Percentiles rank a stretch among this genome's conserved stretches.
These are phyloP conservation scores for Cecropterus lyciades DNA, from an alignment of 1,140 invertebrate genomes.

Conservation along the genomic window DNA sequence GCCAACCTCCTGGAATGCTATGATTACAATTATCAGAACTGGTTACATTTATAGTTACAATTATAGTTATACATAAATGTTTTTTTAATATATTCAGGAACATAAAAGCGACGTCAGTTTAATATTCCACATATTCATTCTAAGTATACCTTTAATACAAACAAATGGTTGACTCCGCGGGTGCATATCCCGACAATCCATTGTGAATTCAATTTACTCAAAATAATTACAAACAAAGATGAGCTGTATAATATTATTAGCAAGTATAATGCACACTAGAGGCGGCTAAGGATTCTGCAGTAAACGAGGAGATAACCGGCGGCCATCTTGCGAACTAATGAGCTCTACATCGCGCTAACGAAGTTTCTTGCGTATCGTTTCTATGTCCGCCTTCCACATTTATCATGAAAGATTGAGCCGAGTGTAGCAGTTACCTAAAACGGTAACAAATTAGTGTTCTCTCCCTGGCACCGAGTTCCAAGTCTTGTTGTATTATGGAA, in stretches of 20 bases:
- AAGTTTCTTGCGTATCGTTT: slow-evolving; percentile 28
- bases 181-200: background rate
- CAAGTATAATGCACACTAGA: slow-evolving; percentile 28
- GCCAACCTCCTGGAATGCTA: no score
- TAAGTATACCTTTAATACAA: slow-evolving; percentile 15
- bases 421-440: slow-evolving; percentile 30
- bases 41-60: no score
- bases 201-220: slow-evolving; percentile 33
- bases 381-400: slow-evolving; percentile 26
- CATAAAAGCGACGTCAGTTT: background rate
- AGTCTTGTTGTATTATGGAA: slow-evolving; percentile 24
- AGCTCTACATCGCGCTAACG: slow-evolving; percentile 25
- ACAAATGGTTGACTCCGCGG: background rate
- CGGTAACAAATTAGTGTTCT: slow-evolving; percentile 29
- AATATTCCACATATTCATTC: background rate
- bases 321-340: slow-evolving; percentile 31
- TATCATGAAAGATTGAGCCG: slow-evolving; percentile 32
- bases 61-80: background rate
- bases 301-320: slow-evolving; percentile 32
- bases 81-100: slow-evolving; percentile 10
- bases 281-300: slow-evolving; percentile 26
- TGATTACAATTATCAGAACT: no score
- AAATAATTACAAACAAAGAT: slow-evolving; percentile 36
- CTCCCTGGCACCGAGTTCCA: slow-evolving; percentile 11
- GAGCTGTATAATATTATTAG: slow-evolving; percentile 33